phyloP scores from a whole-genome alignment of 2,797 vertebrate genomes.

The Enteromius anoplus region DNA sequence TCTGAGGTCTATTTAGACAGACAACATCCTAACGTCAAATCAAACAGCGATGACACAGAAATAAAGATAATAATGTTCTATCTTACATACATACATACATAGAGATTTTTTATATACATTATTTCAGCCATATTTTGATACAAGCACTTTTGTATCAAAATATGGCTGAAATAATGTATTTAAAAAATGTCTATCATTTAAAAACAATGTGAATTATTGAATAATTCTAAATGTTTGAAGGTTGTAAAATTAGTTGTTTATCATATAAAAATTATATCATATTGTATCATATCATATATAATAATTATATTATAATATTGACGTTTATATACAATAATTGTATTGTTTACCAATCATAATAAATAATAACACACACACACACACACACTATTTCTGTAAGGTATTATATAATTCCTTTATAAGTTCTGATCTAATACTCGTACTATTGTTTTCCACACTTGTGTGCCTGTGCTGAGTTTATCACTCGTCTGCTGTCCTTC shows the following conservation, averaged over 20 bases:
- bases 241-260: not conserved
- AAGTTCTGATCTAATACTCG: not conserved
- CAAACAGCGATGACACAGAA: not conserved
- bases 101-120: no score
- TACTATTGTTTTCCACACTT: not conserved
- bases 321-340: no score
- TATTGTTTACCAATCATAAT: not conserved
- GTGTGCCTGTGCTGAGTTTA: not conserved
- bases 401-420: not conserved
- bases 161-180: not conserved
- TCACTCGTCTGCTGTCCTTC: not conserved
- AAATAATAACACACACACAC: not conserved
- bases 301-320: no score
- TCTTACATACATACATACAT: not conserved
- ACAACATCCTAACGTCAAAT: not conserved
- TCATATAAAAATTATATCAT: not conserved
- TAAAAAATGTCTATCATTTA: not conserved
- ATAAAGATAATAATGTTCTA: not conserved
- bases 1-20: not conserved
- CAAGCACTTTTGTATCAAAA: no score
- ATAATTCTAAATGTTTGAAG: not conserved
- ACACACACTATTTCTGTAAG: not conserved
- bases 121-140: no score
- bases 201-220: not conserved
- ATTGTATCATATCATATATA: no score